Percentiles rank a stretch among this genome's conserved stretches.
Evolutionary conservation across 2,888 invertebrate genomes (phyloP).

Genomic region (Acrobasis suavella): DNA sequence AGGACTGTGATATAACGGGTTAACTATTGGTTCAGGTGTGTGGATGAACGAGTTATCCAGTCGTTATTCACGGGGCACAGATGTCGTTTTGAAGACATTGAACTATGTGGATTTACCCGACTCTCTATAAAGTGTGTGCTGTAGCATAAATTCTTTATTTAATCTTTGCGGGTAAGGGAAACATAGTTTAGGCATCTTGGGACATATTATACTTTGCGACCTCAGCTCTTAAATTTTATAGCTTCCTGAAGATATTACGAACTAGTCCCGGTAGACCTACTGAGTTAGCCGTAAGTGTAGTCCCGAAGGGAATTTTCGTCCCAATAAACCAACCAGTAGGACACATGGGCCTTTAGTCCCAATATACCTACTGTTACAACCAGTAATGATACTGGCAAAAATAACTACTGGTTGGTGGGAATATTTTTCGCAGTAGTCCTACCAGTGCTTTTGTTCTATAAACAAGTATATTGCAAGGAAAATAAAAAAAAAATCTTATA

Average conservation of each 20-base stretch:
- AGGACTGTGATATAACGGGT: slow-evolving; percentile 39
- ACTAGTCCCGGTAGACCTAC: too few relatives aligned
- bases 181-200: slow-evolving; percentile 25
- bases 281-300: too few relatives aligned
- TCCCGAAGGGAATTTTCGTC: too few relatives aligned
- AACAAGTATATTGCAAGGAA: too few relatives aligned
- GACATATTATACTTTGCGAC: slow-evolving; percentile 1
- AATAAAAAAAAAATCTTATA: too few relatives aligned
- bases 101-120: slow-evolving; percentile 31
- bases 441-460: too few relatives aligned
- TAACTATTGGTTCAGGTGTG: slow-evolving; percentile 60
- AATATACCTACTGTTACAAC: too few relatives aligned
- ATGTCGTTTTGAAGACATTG: slow-evolving; percentile 49
- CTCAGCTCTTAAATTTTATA: neutral
- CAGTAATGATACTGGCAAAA: too few relatives aligned
- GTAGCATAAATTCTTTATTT: slow-evolving; percentile 31
- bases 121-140: slow-evolving; percentile 27
- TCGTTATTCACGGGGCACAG: slow-evolving; percentile 61
- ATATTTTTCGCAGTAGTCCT: too few relatives aligned
- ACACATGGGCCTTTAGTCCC: too few relatives aligned
- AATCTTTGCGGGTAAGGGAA: slow-evolving; percentile 13
- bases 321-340: too few relatives aligned
- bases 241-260: neutral
- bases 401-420: too few relatives aligned
- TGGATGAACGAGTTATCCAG: slow-evolving; percentile 59